phyloP scores from a whole-genome alignment of 2,113 vertebrate genomes.

The Antigone vipio region DNA sequence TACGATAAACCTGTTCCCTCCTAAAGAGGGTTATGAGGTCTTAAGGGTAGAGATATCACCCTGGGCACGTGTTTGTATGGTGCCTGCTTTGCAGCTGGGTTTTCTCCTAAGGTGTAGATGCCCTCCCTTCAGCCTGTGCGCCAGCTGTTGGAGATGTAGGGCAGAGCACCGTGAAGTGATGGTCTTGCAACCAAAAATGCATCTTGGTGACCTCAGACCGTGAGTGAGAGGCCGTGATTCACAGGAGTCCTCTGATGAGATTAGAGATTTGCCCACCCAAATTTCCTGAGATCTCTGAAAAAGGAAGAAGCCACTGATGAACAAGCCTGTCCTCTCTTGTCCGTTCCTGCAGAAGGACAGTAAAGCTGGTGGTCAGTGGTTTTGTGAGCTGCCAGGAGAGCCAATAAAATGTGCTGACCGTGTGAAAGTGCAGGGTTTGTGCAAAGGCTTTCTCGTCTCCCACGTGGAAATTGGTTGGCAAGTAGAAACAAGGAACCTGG shows the following conservation, averaged over 20 bases:
- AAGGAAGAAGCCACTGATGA: not conserved
- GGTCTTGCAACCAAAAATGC: not conserved
- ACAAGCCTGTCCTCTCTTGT: not conserved
- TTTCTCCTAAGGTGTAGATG: not conserved
- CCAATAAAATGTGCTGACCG: not conserved
- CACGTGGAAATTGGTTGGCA: not conserved
- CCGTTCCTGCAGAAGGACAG: not conserved
- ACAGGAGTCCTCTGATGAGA: not conserved
- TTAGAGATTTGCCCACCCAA: not conserved
- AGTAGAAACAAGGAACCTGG: constrained; percentile 28
- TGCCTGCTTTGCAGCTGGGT: not conserved
- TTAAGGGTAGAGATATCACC: not conserved
- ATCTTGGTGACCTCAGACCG: not conserved
- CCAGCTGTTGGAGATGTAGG: not conserved
- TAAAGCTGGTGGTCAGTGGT: not conserved
- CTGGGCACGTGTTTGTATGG: not conserved
- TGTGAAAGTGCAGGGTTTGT: not conserved
- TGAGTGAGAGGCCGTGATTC: not conserved
- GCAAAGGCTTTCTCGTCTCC: not conserved
- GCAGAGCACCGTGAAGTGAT: not conserved
- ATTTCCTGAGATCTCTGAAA: not conserved
- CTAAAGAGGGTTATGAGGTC: not conserved
- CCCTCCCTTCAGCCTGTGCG: not conserved
- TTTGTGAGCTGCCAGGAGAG: constrained; percentile 5
- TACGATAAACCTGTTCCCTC: not conserved